Conservation (phyloP, 2,113 vertebrate genomes). For the Ursus arctos region DNA sequence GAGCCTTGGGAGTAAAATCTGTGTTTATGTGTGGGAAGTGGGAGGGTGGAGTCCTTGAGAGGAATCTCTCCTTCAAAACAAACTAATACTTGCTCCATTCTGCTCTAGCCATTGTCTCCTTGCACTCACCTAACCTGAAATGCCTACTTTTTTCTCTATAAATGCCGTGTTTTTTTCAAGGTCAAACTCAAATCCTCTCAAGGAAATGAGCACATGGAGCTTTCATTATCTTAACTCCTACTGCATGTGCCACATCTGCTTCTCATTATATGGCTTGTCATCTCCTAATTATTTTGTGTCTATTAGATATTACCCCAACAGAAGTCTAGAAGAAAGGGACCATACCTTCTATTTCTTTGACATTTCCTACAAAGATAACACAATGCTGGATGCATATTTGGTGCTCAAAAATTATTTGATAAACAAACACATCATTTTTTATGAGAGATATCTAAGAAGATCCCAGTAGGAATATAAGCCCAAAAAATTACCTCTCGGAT, state of each 20-base stretch:
- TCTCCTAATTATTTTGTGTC: constrained; percentile 5
- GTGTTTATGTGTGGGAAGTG: neutral
- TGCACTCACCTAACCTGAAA: neutral
- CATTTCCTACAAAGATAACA: neutral
- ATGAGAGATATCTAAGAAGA: neutral
- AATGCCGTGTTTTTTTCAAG: neutral
- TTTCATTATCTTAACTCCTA: neutral
- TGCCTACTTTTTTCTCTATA: neutral
- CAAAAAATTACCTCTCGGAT: neutral
- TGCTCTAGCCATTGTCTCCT: neutral
- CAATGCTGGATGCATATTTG: neutral
- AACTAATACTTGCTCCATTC: neutral
- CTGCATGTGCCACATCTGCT: neutral
- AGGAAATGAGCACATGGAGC: neutral
- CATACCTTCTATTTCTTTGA: neutral
- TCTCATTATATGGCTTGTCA: neutral
- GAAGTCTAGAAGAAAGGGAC: neutral
- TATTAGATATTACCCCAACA: neutral
- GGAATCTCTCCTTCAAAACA: neutral
- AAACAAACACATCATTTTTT: neutral
- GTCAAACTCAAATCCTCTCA: neutral
- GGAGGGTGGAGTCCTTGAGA: neutral
- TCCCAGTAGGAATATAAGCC: neutral
- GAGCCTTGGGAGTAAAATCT: neutral
- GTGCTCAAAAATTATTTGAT: constrained; percentile 21